Evolutionary conservation across 2,888 invertebrate species (phyloP).

Genomic region (Cryptus armator): DNA sequence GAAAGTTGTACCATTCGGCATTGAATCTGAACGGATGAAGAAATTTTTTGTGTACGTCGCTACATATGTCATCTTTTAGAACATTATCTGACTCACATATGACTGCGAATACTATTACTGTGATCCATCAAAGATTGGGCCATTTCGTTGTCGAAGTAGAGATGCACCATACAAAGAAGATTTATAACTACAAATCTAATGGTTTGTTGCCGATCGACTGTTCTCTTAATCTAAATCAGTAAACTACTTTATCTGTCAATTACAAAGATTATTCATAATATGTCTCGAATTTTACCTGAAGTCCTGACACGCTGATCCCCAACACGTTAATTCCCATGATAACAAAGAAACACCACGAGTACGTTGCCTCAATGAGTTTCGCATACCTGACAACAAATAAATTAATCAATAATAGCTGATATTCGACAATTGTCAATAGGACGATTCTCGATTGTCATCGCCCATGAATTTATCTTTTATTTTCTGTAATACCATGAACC

Average conservation of each 20-base stretch:
- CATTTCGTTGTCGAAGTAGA: background rate
- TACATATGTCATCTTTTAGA: background rate
- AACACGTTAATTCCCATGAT: constrained; percentile 21
- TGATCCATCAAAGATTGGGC: constrained; percentile 16
- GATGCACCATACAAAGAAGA: background rate
- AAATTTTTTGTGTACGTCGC: background rate
- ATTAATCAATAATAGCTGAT: background rate
- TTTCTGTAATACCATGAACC: no score
- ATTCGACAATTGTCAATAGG: background rate
- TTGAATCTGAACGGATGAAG: background rate
- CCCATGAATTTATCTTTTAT: background rate
- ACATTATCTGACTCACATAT: constrained; percentile 7
- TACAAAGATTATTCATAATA: background rate
- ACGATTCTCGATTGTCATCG: background rate
- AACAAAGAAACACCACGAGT: constrained; percentile 10
- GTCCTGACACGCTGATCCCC: constrained; percentile 21
- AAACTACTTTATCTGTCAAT: background rate
- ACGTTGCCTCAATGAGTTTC: constrained; percentile 20
- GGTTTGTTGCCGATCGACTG: background rate
- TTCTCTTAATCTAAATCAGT: constrained; percentile 3
- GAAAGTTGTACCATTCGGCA: constrained; percentile 7
- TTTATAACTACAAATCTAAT: background rate
- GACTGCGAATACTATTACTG: constrained; percentile 7
- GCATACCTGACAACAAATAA: constrained; percentile 21
- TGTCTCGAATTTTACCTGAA: constrained; percentile 1